These are phyloP conservation scores for Stichodactyla helianthus DNA, from an alignment of 64 coral and sea anemone species.

Conservation along the genomic window DNA sequence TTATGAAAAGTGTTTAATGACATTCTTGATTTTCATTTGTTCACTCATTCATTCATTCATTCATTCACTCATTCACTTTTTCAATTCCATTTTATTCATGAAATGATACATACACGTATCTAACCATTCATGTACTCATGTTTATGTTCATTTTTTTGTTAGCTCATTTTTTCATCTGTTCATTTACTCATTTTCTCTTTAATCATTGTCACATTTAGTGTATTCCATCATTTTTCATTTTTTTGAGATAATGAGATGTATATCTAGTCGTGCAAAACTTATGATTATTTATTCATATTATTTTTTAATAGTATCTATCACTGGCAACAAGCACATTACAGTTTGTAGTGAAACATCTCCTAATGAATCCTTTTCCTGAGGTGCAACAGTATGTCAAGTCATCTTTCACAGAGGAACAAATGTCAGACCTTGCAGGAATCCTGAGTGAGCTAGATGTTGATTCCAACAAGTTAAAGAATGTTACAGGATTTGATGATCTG, in stretches of 20 bases:
- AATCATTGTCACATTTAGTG: too few relatives aligned
- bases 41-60: too few relatives aligned
- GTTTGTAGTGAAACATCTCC: constrained; percentile 75
- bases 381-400: constrained; percentile 46
- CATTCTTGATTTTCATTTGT: too few relatives aligned
- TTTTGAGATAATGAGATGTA: neutral
- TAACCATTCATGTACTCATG: too few relatives aligned
- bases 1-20: too few relatives aligned
- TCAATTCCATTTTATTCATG: too few relatives aligned
- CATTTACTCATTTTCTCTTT: too few relatives aligned
- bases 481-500: constrained; percentile 61
- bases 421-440: constrained; percentile 66
- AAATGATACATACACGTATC: neutral
- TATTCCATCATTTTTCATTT: neutral
- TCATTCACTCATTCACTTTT: too few relatives aligned
- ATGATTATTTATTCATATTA: neutral
- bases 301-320: constrained; percentile 62
- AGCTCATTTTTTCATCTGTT: too few relatives aligned
- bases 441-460: constrained; percentile 73
- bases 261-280: neutral
- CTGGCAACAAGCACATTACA: constrained; percentile 73
- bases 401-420: constrained; percentile 59
- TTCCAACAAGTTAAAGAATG: constrained; percentile 32
- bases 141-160: too few relatives aligned
- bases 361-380: constrained; percentile 53